Evolutionary conservation across 2,888 invertebrate genomes (phyloP), one percentile per base, ranked within the genome.

Genomic region (Lasioglossum pauxillum): DNA sequence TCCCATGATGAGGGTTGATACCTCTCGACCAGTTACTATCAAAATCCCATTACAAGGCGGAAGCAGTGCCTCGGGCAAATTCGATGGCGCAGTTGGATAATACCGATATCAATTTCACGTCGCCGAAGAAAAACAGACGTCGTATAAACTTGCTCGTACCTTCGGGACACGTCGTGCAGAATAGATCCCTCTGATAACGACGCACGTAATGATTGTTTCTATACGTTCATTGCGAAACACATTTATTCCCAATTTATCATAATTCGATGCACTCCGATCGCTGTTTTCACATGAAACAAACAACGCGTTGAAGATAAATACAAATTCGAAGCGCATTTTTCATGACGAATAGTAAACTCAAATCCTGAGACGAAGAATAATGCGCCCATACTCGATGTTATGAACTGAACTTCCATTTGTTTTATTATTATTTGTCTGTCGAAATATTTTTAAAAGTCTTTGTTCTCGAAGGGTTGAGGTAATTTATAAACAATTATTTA

Each of bases 41-140:
- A 92, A 92, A 92, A 92, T 92, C 90, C 92, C 88, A 92, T 92
- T 91, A 92, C 84, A 85, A 80, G 84, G 72, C 86, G 83, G 87
- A 87, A 89, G 85, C 87, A 82, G 83, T 85, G 86, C 90, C 88
- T 88, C 88, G 69, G 76, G 84, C 75, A 85, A 87, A 90, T 89
- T 91, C 85, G 80, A 87, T 75, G 77, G 69, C 80, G 85, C 57
- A 87, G 87, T 81, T 82, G 88, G 85, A 88, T 91, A 89, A 91
- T 89, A 90, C 88, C 86, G 85, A 90, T 91, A 92, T 92, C 92
- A 91, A 91, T 92, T 92, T 90, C 85, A 72, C 83, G 84, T 87
- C 84, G 82, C 78, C 78, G 80, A 82, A 31, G 81, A 87, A 86
- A 83, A 88, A 88, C 86, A 86, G 71, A 80, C 73, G 79, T 82